Evolutionary conservation across 2,113 vertebrate genomes (phyloP).

Genomic region (Tretioscincus oriximinensis): DNA sequence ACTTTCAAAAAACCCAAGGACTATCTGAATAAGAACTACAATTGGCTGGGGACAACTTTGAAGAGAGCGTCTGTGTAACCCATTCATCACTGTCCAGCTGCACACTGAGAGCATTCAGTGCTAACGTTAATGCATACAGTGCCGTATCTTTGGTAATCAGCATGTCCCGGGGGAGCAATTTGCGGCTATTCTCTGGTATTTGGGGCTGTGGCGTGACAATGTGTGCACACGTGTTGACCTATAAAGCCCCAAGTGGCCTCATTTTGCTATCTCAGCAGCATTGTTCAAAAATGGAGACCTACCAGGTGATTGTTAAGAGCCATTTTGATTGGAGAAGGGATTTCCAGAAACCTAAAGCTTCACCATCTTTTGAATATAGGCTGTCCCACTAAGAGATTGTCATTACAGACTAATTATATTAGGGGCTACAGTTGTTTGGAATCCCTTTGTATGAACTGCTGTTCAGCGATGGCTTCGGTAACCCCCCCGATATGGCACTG

Average conservation of each 20-base stretch:
- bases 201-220: neutral
- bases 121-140: neutral
- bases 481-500: too few species aligned
- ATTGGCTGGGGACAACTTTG: neutral
- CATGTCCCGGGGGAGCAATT: conserved; percentile 14
- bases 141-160: conserved; percentile 17
- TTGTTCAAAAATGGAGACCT: neutral
- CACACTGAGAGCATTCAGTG: conserved; percentile 5
- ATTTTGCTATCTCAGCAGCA: neutral
- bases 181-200: conserved; percentile 13
- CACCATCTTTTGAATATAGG: neutral
- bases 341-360: neutral
- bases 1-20: neutral
- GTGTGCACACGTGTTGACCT: conserved; percentile 1
- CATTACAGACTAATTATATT: neutral
- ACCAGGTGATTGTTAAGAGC: neutral
- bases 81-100: neutral
- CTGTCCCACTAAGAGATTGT: neutral
- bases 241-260: neutral
- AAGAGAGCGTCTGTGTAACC: neutral
- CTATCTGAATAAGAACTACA: neutral
- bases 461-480: neutral
- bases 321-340: neutral
- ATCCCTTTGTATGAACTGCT: neutral
- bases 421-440: neutral